Base-by-base conservation (phyloP, 2,113 vertebrate species). In the Rhadina sibilatrix region DNA sequence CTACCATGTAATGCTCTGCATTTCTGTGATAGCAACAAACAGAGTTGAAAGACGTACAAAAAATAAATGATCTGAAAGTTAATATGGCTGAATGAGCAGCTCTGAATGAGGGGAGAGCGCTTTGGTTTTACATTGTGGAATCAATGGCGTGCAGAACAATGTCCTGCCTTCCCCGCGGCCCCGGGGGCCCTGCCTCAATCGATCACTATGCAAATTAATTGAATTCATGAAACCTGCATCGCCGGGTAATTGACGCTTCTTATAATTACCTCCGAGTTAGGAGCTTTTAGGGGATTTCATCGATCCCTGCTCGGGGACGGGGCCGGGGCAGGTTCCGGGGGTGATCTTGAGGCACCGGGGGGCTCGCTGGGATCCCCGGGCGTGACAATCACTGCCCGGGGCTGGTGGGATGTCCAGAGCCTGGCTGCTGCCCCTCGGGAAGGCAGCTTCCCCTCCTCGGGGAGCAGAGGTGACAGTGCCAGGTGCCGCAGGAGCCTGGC, bases 41-140 rank as follows among this genome's bases (percentile, higher is more conserved):
- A 97, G 97, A 97, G 97, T 97, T 98, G 98, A 98, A 98, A 98
- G 98, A 97, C 97, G 52, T 97, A 98, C 98, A 98, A 94, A 94
- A 98, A 98, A 98, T 97, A 98, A 98, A 98, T 97, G 98, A 98
- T 98, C 98, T 98, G 98, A 97, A 96, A 97, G 98, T 98, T 98
- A 98, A 98, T 97, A 97, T 97, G 98, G 98, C 98, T 98, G 98
- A 98, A 98, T 96, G 98, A 98, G 96, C 98, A 95, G 98, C 97
- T 87, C 95, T 97, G 97, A 98, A 98, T 97, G 83, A 74, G 88
- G 92, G 97, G 96, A 95, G 96, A 93, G 97, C 12, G 96, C 97
- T 96, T 97, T 94, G 98, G 96, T 97, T 97, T 95, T 95, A 86
- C 98, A 95, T 97, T 97, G 98, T 97, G 89, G 96, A 97, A 98